Conservation (phyloP, 2,888 invertebrate genomes). For the Drosophila meridionalis region DNA sequence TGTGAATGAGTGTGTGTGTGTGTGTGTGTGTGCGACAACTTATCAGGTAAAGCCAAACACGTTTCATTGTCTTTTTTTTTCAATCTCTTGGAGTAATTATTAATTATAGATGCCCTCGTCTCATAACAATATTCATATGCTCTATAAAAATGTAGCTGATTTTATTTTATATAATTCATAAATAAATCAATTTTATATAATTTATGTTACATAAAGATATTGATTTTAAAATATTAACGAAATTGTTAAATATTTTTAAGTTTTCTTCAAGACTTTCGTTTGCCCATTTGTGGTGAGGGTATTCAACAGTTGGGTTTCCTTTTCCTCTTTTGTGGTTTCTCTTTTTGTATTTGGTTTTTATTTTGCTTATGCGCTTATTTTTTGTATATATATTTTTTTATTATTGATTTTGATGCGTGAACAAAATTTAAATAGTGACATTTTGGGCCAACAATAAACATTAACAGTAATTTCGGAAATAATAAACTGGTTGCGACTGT, state of each 20-base stretch:
- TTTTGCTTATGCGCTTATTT: slow-evolving; percentile 33
- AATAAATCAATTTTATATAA: no score
- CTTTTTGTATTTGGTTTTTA: slow-evolving; percentile 62
- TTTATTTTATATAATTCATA: background rate
- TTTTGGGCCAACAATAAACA: slow-evolving; percentile 74
- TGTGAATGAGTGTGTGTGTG: slow-evolving; percentile 24
- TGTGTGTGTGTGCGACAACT: slow-evolving; percentile 50
- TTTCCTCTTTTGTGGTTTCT: slow-evolving; percentile 57
- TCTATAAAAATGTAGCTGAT: slow-evolving; percentile 1
- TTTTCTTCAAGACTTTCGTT: slow-evolving; percentile 9
- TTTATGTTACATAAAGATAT: background rate
- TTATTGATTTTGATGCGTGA: slow-evolving; percentile 80
- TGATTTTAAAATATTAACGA: no score
- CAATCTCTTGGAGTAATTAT: slow-evolving; percentile 71
- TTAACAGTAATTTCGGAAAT: slow-evolving; percentile 82
- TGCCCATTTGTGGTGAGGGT: slow-evolving; percentile 44
- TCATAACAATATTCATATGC: slow-evolving; percentile 14
- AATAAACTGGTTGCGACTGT: slow-evolving; percentile 75
- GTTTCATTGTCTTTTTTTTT: slow-evolving; percentile 79
- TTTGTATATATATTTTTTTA: slow-evolving; percentile 50
- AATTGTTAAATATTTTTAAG: background rate
- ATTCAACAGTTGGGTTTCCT: slow-evolving; percentile 36
- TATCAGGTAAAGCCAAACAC: slow-evolving; percentile 74
- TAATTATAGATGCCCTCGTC: slow-evolving; percentile 30
- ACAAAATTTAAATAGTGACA: slow-evolving; percentile 81